Conservation (phyloP, 1,140 invertebrate species). For the Tetramorium simillimum region DNA sequence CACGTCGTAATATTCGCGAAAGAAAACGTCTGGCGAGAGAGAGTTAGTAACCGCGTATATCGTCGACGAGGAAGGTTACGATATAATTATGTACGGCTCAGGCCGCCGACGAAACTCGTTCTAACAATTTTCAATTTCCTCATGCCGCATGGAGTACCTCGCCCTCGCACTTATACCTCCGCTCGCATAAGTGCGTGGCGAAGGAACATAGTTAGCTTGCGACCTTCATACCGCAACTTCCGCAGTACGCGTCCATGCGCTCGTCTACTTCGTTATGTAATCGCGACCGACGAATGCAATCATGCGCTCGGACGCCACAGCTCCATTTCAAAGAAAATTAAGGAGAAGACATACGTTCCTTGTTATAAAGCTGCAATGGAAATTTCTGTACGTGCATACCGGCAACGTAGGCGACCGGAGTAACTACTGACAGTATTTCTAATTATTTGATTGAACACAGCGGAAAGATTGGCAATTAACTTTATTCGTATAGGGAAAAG, state of each 20-base stretch:
- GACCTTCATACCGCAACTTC: conserved; percentile 58
- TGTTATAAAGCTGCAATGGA: conserved; percentile 40
- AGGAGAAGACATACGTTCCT: conserved; percentile 37
- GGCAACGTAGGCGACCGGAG: not conserved
- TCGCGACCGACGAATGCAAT: conserved; percentile 61
- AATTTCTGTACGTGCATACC: conserved; percentile 27
- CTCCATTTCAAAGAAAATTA: conserved; percentile 56
- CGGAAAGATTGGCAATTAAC: not conserved
- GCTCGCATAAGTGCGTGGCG: conserved; percentile 50
- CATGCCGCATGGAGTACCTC: conserved; percentile 44
- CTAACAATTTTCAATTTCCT: conserved; percentile 62
- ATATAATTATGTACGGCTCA: conserved; percentile 55
- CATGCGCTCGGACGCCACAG: conserved; percentile 48
- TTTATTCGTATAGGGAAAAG: not conserved
- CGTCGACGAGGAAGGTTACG: conserved; percentile 39
- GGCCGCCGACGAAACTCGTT: conserved; percentile 51
- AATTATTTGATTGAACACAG: conserved; percentile 28
- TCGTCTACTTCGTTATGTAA: conserved; percentile 62
- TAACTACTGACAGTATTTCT: conserved; percentile 31
- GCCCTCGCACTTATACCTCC: conserved; percentile 39
- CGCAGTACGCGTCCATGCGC: conserved; percentile 28
- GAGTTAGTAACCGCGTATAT: conserved; percentile 41
- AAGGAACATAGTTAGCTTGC: conserved; percentile 46
- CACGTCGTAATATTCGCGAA: conserved; percentile 2
- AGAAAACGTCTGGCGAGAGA: not conserved